Evolutionary conservation across 1,140 invertebrate species (phyloP).

Genomic region (Microplitis mediator): DNA sequence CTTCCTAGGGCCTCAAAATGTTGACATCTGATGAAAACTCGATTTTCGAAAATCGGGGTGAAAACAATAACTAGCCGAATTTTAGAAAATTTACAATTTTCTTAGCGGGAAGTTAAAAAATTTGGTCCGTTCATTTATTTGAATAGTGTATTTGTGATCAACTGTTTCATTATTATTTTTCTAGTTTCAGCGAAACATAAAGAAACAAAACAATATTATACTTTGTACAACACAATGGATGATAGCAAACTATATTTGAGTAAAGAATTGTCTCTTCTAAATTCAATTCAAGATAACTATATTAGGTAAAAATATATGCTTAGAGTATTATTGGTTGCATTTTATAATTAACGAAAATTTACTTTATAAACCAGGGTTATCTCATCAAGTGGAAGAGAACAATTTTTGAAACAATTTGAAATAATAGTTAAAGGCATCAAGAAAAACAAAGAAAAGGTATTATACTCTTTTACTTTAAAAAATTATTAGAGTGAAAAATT

Average conservation of each 20-base stretch:
- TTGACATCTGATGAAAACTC: no score
- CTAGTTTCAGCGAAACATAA: slow-evolving; percentile 90
- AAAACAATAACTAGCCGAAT: no score
- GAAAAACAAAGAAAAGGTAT: slow-evolving; percentile 79
- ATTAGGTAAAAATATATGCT: slow-evolving; percentile 72
- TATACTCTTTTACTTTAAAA: not conserved
- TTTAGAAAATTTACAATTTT: no score
- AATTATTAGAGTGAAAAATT: no score
- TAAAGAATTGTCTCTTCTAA: slow-evolving; percentile 89
- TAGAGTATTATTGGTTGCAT: slow-evolving; percentile 3
- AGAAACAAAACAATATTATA: slow-evolving; percentile 97
- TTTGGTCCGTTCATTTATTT: no score
- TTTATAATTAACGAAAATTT: slow-evolving; percentile 16
- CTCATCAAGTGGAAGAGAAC: slow-evolving; percentile 73
- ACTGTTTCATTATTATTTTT: not conserved
- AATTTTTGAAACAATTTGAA: slow-evolving; percentile 88
- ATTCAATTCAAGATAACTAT: slow-evolving; percentile 94
- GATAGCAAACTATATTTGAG: slow-evolving; percentile 90
- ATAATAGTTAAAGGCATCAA: slow-evolving; percentile 84
- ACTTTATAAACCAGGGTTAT: slow-evolving; percentile 65
- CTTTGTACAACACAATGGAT: slow-evolving; percentile 93
- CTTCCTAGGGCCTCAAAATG: no score
- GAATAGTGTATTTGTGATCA: no score
- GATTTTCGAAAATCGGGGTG: no score
- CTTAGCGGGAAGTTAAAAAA: no score